Conservation (phyloP, 1,140 invertebrate species). For the Coenobita brevimanus region DNA sequence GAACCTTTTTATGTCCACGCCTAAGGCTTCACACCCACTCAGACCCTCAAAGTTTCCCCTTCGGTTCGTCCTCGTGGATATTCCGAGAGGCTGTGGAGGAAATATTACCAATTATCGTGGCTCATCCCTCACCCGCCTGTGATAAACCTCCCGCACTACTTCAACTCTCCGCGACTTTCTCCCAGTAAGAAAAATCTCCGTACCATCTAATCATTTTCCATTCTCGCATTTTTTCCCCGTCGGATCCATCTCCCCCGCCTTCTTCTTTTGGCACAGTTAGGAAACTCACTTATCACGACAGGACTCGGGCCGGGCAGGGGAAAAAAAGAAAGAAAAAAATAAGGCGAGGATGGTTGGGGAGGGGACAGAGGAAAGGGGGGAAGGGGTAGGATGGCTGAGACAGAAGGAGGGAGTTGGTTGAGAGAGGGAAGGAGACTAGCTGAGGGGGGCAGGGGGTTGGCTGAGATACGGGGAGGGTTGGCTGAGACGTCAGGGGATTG, state of each 20-base stretch:
- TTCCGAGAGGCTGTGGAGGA: too few relatives aligned
- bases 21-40: too few relatives aligned
- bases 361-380: background rate
- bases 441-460: background rate
- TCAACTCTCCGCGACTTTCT: background rate
- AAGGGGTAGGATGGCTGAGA: background rate
- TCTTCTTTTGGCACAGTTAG: slow-evolving; percentile 42
- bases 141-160: background rate
- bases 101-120: background rate
- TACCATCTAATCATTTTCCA: slow-evolving; percentile 37
- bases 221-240: slow-evolving; percentile 15
- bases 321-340: background rate
- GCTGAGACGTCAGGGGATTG: too few relatives aligned
- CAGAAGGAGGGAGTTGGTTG: too few relatives aligned
- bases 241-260: slow-evolving; percentile 18
- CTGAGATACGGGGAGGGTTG: background rate
- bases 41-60: too few relatives aligned
- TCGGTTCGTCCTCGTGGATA: too few relatives aligned
- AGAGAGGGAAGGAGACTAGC: background rate
- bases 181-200: background rate
- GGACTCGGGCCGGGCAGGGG: background rate
- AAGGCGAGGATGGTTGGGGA: background rate
- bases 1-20: too few relatives aligned
- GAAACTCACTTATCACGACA: slow-evolving; percentile 52
- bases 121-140: background rate